Evolutionary conservation across 2,888 invertebrate species (phyloP), one percentile per base, ranked within the genome.

Genomic region (Sphinx pinastri): DNA sequence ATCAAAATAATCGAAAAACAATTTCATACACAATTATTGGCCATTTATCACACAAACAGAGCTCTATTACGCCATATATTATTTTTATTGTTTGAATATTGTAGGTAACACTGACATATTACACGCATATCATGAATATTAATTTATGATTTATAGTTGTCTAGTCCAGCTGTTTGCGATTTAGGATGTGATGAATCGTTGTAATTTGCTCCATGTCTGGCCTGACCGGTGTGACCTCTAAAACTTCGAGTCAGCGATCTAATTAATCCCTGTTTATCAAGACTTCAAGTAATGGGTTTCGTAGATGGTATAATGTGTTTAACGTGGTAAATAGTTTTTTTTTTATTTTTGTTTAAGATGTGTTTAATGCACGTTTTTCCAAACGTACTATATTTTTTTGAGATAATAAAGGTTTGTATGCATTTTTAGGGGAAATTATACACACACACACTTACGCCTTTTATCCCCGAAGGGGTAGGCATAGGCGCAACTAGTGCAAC

Each of bases 61-160:
- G 58, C 14, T 31, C 14, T 38, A 63, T 60, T 13, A 60, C 13
- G 49, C 19, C 63, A 49, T 49, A 63, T 57, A 63, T 47, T 63
- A 58, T 63, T 69, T 69, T 38, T 69, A 59, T 59, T 60, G 45
- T 55, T 55, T 31, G n/a, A 31, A 31, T 19, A 58, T 16, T 10
- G 16, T 63, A 68, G 70, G 71, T 77, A 79, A 75, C 72, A 73
- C 72, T 79, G 75, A 79, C 75, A 68, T 75, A 77, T 79, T 79
- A 72, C 74, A 73, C 68, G 70, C 73, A 74, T 76, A 75, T 79
- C 77, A 79, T 82, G 84, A 81, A 83, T 84, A 86, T 84, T 86
- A 87, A 88, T 85, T 82, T 80, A 76, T 86, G 87, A 86, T 87
- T 84, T 83, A 87, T 84, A 80, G 83, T 83, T 86, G 88, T 87